Percentiles rank a stretch among this genome's conserved stretches.
These are phyloP conservation scores for Callipepla squamata DNA, from an alignment of 2,113 vertebrate genomes.

Conservation along the genomic window DNA sequence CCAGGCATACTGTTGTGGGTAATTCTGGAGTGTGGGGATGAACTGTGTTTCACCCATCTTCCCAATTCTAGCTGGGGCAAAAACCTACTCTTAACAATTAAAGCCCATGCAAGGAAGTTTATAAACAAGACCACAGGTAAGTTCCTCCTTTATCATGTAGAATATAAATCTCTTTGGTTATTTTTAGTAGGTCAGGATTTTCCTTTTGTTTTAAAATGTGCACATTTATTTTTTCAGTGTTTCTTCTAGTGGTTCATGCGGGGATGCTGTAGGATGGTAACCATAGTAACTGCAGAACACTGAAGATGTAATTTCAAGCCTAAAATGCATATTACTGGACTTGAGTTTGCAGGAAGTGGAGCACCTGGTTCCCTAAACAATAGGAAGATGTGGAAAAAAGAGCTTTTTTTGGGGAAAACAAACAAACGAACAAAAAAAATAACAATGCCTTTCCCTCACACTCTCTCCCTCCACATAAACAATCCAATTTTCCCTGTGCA, in stretches of 20 bases:
- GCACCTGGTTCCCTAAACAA: constrained; percentile 10
- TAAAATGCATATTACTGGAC: constrained; percentile 66
- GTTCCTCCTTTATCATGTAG: neutral
- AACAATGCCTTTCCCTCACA: neutral
- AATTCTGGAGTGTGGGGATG: neutral
- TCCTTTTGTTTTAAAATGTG: constrained; percentile 18
- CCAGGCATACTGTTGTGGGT: neutral
- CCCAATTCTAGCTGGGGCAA: neutral
- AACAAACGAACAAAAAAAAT: neutral
- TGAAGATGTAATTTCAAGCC: constrained; percentile 68
- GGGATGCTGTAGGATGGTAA: constrained; percentile 72
- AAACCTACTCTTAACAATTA: neutral
- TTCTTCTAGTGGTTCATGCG: constrained; percentile 39
- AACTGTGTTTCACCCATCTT: neutral
- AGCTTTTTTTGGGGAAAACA: neutral
- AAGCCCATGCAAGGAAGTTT: neutral
- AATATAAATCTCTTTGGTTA: neutral
- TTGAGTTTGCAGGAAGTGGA: constrained; percentile 56
- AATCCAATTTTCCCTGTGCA: neutral
- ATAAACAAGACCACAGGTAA: neutral
- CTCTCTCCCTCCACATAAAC: neutral
- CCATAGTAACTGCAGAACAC: constrained; percentile 76
- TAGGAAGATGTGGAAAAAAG: constrained; percentile 33
- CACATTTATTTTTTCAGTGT: constrained; percentile 35
- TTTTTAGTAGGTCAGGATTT: neutral